Conservation (phyloP, 30 jellyfish, hydroid and myxozoan species). For the Aurelia coerulea region DNA sequence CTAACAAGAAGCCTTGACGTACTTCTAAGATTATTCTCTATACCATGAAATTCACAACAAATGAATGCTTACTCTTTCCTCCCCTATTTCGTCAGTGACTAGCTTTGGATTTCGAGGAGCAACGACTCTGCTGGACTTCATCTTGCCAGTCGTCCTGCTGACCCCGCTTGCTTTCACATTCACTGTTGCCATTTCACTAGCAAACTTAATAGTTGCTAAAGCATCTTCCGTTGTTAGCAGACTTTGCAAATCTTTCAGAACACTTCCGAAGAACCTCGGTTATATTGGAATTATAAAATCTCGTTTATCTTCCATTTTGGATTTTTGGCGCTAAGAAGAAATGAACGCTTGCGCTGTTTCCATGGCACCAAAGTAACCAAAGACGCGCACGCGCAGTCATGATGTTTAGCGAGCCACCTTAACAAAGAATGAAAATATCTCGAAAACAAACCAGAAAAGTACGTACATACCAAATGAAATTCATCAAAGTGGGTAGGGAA, state of each 20-base stretch:
- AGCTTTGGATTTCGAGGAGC: constrained; percentile 92
- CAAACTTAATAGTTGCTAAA: no score
- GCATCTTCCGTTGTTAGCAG: no score
- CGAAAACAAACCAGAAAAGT: no score
- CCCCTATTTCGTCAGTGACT: constrained; percentile 40
- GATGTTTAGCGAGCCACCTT: no score
- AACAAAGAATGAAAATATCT: no score
- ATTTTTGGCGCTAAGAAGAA: neutral
- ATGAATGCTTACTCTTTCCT: constrained; percentile 43
- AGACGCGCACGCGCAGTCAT: no score
- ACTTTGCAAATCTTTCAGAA: neutral
- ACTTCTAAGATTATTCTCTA: neutral
- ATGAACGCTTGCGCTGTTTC: constrained; percentile 1
- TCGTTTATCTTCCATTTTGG: neutral
- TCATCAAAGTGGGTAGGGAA: no score
- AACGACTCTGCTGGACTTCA: constrained; percentile 64
- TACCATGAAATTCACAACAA: neutral
- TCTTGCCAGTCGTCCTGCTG: constrained; percentile 39
- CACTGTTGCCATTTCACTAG: neutral
- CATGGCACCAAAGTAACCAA: neutral
- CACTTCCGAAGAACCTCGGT: neutral
- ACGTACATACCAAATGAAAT: no score
- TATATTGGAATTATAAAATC: neutral
- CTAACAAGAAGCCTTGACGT: neutral
- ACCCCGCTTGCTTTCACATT: neutral